Evolutionary conservation across 2,797 vertebrate genomes (phyloP).

Genomic region (Myotis vivesi): DNA sequence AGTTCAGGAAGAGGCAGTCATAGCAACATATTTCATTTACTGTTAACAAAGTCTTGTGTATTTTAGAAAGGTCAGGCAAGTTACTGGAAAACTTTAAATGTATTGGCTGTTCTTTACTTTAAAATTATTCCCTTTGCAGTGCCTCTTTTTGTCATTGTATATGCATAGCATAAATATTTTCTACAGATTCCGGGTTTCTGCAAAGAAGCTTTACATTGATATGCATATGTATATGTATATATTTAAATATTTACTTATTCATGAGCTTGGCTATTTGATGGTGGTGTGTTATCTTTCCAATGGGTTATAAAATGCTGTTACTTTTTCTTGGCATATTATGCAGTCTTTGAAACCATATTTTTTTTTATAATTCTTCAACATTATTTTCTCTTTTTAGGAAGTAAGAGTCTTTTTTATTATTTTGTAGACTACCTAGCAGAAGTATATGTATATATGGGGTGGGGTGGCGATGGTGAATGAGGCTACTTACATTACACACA

Average conservation of each 20-base stretch:
- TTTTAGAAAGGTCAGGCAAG: conserved; percentile 48
- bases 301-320: conserved; percentile 51
- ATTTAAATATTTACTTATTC: conserved; percentile 76
- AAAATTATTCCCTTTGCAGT: conserved; percentile 34
- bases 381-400: conserved; percentile 19
- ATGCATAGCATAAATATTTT: conserved; percentile 13
- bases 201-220: conserved; percentile 41
- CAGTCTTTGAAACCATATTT: conserved; percentile 16
- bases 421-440: neutral
- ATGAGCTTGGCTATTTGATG: conserved; percentile 58
- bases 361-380: neutral
- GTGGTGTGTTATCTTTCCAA: conserved; percentile 30
- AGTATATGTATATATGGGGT: neutral
- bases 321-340: conserved; percentile 21
- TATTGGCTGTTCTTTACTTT: conserved; percentile 15
- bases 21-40: neutral
- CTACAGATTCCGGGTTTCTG: conserved; percentile 36
- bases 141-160: conserved; percentile 33
- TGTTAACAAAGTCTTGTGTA: conserved; percentile 25
- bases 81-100: conserved; percentile 47
- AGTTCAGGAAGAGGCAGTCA: conserved; percentile 57
- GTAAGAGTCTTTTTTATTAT: neutral
- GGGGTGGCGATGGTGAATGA: neutral
- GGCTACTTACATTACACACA: neutral
- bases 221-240: conserved; percentile 56